Evolutionary conservation across 2,113 vertebrate genomes (phyloP).

Genomic region (Paratilapia polleni): DNA sequence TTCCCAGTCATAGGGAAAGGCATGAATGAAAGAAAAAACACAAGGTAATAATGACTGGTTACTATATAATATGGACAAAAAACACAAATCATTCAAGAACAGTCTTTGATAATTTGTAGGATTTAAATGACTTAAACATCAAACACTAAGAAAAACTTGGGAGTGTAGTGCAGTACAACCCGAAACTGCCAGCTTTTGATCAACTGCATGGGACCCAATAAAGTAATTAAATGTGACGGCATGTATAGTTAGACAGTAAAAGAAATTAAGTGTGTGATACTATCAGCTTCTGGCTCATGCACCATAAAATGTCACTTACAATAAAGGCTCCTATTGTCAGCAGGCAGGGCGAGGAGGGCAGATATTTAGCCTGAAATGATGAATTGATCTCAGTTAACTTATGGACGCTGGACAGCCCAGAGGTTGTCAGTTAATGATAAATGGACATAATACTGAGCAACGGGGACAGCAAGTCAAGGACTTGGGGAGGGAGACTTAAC

Average conservation of each 20-base stretch:
- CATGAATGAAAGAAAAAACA: background rate
- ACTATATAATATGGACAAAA: background rate
- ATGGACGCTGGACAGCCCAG: constrained; percentile 51
- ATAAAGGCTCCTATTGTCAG: constrained; percentile 36
- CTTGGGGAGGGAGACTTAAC: constrained; percentile 52
- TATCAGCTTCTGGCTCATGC: constrained; percentile 38
- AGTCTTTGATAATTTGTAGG: background rate
- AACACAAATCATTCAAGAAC: background rate
- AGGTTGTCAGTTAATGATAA: constrained; percentile 66
- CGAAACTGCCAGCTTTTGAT: constrained; percentile 35
- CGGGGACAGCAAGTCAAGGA: constrained; percentile 55
- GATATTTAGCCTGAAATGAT: constrained; percentile 57
- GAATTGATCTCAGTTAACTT: constrained; percentile 66
- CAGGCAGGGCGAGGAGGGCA: background rate
- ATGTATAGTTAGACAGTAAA: constrained; percentile 43
- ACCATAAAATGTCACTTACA: constrained; percentile 39
- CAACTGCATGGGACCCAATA: constrained; percentile 20
- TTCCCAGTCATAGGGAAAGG: background rate
- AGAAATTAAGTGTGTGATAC: constrained; percentile 30
- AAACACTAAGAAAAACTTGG: background rate
- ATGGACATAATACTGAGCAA: constrained; percentile 50
- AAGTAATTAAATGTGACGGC: constrained; percentile 38
- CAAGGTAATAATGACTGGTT: background rate
- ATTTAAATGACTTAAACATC: background rate
- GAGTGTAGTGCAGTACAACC: background rate